Conservation (phyloP, 2,797 vertebrate species). For the Cirrhinus molitorella region DNA sequence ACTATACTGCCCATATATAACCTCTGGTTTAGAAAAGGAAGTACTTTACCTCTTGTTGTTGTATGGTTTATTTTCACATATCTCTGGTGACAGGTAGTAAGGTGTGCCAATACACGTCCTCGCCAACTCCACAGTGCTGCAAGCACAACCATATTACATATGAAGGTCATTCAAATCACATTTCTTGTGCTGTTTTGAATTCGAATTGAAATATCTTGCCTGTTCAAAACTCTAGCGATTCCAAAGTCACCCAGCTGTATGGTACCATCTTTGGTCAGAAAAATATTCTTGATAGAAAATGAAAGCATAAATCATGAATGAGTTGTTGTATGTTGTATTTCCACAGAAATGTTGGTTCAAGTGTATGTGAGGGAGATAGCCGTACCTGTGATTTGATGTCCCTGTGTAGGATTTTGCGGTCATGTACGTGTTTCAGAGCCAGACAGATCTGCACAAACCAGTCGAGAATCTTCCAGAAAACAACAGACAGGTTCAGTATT, state of each 20-base stretch:
- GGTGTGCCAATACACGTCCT: conserved; percentile 98
- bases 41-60: conserved; percentile 96
- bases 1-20: background rate
- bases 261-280: conserved; percentile 96
- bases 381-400: conserved; percentile 98
- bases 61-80: conserved; percentile 98
- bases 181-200: background rate
- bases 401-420: conserved; percentile 96
- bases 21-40: background rate
- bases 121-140: conserved; percentile 93
- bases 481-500: conserved; percentile 23
- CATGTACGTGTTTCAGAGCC: conserved; percentile 96
- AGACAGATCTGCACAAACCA: conserved; percentile 99
- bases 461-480: conserved; percentile 87
- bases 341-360: background rate
- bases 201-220: conserved; percentile 74
- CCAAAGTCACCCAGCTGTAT: conserved; percentile 97
- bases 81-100: conserved; percentile 97
- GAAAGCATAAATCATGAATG: background rate
- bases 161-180: background rate
- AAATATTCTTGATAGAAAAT: conserved; percentile 87
- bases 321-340: background rate
- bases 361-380: background rate
- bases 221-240: conserved; percentile 95
- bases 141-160: conserved; percentile 46